These are phyloP conservation scores for Oreotrochilus melanogaster DNA, from an alignment of 2,113 vertebrate genomes.

Conservation along the genomic window DNA sequence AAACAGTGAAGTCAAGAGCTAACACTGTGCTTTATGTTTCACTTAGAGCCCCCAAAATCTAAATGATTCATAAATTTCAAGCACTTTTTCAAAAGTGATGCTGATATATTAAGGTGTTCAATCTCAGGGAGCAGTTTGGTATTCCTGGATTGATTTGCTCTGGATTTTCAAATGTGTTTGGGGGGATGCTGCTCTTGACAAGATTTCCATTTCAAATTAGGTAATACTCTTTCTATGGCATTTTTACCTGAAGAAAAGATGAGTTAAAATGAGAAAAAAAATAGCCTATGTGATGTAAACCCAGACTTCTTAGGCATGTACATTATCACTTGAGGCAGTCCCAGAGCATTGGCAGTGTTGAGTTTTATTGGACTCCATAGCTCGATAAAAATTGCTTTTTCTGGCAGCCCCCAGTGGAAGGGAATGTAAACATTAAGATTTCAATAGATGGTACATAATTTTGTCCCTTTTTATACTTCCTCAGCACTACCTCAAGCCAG, in stretches of 20 bases:
- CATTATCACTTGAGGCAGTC: conserved; percentile 36
- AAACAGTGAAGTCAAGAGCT: not conserved
- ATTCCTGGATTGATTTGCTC: not conserved
- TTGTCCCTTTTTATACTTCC: not conserved
- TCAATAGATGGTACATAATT: conserved; percentile 39
- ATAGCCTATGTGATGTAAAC: not conserved
- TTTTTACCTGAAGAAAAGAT: conserved; percentile 17
- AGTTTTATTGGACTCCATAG: conserved; percentile 71
- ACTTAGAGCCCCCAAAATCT: not conserved
- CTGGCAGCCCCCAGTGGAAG: not conserved
- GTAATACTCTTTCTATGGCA: conserved; percentile 37
- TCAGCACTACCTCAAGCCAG: not conserved
- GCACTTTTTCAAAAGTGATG: not conserved
- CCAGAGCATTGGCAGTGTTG: conserved; percentile 52
- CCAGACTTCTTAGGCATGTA: conserved; percentile 28
- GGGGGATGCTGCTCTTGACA: not conserved
- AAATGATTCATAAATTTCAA: not conserved
- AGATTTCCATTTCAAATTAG: conserved; percentile 50
- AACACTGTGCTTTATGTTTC: not conserved
- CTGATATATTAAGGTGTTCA: not conserved
- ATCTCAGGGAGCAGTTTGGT: not conserved
- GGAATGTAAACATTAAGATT: conserved; percentile 54
- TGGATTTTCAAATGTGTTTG: not conserved
- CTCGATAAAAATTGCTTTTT: conserved; percentile 72
- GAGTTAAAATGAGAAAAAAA: conserved; percentile 45